Percentiles rank a stretch among this genome's conserved stretches.
Conservation (phyloP, 2,113 vertebrate genomes). For the Onychostruthus taczanowskii region DNA sequence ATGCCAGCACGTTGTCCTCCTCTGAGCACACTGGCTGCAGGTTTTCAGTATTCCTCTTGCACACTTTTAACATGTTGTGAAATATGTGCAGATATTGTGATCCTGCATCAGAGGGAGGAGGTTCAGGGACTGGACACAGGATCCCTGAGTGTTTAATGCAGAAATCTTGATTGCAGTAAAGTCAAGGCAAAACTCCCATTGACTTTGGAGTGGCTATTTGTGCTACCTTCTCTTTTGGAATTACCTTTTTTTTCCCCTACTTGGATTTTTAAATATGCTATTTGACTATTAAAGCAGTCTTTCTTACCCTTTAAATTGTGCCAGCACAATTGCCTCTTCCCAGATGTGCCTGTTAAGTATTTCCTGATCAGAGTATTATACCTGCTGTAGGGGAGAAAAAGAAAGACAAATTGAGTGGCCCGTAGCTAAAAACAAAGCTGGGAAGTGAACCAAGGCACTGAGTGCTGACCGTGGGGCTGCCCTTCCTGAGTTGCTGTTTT, state of each 20-base stretch:
- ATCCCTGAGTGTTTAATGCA: background rate
- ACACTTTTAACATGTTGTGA: background rate
- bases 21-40: background rate
- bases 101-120: background rate
- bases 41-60: background rate
- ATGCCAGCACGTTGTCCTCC: background rate
- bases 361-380: background rate
- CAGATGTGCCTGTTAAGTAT: background rate
- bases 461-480: background rate
- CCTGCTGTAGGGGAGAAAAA: background rate
- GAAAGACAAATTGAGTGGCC: background rate
- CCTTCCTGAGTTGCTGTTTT: background rate
- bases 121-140: background rate
- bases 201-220: background rate
- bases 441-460: background rate
- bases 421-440: background rate
- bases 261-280: background rate
- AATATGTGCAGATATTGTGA: background rate
- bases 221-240: background rate
- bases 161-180: background rate
- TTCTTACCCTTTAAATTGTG: background rate
- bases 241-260: background rate
- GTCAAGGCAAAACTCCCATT: background rate
- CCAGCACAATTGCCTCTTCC: background rate
- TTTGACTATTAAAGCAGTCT: background rate